Evolutionary conservation across 1,140 invertebrate species (phyloP), one percentile per base, ranked within the genome.

Genomic region (Leptinotarsa lineolata): DNA sequence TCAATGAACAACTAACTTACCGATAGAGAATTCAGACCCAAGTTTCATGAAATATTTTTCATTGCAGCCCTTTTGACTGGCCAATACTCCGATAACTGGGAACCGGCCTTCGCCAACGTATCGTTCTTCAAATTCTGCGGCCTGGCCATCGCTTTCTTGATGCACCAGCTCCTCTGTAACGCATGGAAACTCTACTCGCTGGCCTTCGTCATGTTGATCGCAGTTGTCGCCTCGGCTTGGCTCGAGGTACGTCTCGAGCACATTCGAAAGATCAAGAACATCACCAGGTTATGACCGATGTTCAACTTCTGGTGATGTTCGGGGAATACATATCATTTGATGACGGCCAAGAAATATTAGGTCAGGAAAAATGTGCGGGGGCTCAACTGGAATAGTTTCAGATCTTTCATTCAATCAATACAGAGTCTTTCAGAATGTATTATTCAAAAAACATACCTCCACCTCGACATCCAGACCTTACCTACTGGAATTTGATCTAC

Each of bases 111-210:
- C 72, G 84, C 85, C n/a, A 85, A 86, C 74, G 81, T 82, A 16
- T 80, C 81, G 20, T 85, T 86, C 68, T 86, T 85, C 74, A 81
- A 84, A 30, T 85, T 84, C 69, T 22, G 83, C 4, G 86, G 86
- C 15, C 69, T 86, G 15, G 80, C 83, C 8, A 45, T 86, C n/a
- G 82, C 85, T 8, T 87, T 87, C 76, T 79, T 76, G 1, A 69
- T 85, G 4, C 86, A 87, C 71, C 82, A 83, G 46, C 74, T 81
- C 13, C 74, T 87, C 18, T 87, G 86, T 78, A 86, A 86, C 72
- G 83, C 81, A 76, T 68, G 83, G 72, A 87, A 87, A 74, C 74
- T 87, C 18, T 87, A 87, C 75, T 69, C 81, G 16, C 73, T 87
- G 54, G 83, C 81, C 4, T 81, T 79, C 12, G 76, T 84, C 2